Evolutionary conservation across 2,888 invertebrate species (phyloP).

Genomic region (Dryobota labecula): DNA sequence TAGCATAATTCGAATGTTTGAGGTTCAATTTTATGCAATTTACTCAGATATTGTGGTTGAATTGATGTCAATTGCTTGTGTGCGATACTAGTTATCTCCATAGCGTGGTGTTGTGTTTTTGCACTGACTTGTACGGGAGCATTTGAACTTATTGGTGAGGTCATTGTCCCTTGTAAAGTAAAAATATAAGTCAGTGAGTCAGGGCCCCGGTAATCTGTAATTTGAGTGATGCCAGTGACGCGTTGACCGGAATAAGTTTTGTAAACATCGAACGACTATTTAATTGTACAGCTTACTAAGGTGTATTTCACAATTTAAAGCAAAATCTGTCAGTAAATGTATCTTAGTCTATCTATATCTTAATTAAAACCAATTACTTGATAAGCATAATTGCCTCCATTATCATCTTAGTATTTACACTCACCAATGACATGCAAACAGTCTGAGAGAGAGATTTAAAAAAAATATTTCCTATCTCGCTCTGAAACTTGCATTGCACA

Average conservation of each 20-base stretch:
- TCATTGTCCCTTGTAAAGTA: constrained; percentile 56
- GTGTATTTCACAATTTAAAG: constrained; percentile 20
- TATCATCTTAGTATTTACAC: constrained; percentile 47
- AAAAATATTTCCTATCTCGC: constrained; percentile 39
- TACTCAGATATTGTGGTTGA: constrained; percentile 21
- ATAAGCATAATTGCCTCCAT: constrained; percentile 51
- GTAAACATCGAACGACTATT: constrained; percentile 24
- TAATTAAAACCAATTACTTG: constrained; percentile 50
- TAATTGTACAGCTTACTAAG: background rate
- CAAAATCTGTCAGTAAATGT: constrained; percentile 28
- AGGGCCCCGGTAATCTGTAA: constrained; percentile 47
- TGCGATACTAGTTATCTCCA: constrained; percentile 31
- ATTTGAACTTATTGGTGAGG: constrained; percentile 47
- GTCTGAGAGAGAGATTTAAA: constrained; percentile 14
- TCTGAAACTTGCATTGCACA: constrained; percentile 5
- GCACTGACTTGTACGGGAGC: constrained; percentile 3
- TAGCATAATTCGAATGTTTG: constrained; percentile 59
- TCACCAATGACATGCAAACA: constrained; percentile 38
- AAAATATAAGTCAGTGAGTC: constrained; percentile 62
- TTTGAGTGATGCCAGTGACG: constrained; percentile 16
- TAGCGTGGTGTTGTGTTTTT: constrained; percentile 27
- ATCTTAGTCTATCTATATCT: constrained; percentile 28
- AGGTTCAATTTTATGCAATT: constrained; percentile 47
- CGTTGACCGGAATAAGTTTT: constrained; percentile 27
- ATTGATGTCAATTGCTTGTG: constrained; percentile 32